These are phyloP conservation scores for Mixornis gularis DNA, from an alignment of 2,113 vertebrate species.

Conservation along the genomic window DNA sequence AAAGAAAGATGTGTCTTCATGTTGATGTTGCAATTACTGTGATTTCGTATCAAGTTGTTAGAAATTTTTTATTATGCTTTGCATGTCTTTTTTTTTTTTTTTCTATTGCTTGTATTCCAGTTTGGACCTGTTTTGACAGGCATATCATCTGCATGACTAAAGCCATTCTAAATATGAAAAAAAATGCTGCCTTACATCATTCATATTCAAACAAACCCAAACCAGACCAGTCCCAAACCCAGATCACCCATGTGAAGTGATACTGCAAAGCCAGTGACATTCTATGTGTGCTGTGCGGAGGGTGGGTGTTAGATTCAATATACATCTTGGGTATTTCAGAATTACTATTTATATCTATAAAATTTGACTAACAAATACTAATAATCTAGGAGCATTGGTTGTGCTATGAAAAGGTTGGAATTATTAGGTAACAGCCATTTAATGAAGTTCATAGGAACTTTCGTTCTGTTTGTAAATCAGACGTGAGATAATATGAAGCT, in stretches of 20 bases:
- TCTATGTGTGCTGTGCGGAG: accelerated
- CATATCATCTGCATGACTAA: not conserved
- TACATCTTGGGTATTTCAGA: not conserved
- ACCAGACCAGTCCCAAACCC: not conserved
- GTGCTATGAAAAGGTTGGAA: not conserved
- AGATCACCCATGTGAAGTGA: not conserved
- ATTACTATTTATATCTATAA: not conserved
- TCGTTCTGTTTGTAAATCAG: not conserved
- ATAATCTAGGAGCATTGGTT: not conserved
- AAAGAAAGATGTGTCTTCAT: not conserved
- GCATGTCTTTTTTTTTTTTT: not conserved
- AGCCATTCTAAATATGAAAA: not conserved
- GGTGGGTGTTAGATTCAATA: not conserved
- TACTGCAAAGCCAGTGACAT: not conserved
- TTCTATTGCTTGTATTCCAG: not conserved
- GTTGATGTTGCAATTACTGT: not conserved
- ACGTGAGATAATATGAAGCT: not conserved
- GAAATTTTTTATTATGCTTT: not conserved
- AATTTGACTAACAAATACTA: not conserved
- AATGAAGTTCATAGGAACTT: not conserved
- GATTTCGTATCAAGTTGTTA: not conserved
- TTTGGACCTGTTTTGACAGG: not conserved
- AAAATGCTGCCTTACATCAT: not conserved
- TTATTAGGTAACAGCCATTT: not conserved
- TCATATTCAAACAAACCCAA: not conserved